Conservation (phyloP, 1,140 invertebrate genomes). For the Diachasmimorpha longicaudata region DNA sequence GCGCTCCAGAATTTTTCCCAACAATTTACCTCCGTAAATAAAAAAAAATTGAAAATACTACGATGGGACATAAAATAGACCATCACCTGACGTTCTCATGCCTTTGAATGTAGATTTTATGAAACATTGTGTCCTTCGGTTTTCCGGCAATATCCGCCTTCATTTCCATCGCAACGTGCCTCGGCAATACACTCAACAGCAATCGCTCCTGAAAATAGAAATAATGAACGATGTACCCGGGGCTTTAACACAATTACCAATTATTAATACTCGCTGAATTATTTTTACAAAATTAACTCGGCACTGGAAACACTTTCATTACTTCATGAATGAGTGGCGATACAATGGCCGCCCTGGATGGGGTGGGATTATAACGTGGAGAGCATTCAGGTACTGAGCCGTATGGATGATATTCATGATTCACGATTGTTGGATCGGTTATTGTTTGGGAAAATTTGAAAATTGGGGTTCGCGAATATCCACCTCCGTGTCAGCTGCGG, state of each 20-base stretch:
- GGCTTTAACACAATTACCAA: background rate
- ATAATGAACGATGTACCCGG: slow-evolving; percentile 21
- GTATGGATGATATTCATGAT: background rate
- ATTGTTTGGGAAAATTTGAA: background rate
- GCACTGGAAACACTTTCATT: background rate
- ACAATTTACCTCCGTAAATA: no score
- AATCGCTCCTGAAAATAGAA: slow-evolving; percentile 79
- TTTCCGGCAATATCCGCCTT: slow-evolving; percentile 94
- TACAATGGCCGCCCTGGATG: background rate
- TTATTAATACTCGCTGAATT: background rate
- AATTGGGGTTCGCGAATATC: background rate
- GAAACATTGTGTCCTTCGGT: slow-evolving; percentile 91
- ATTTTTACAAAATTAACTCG: background rate
- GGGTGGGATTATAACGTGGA: no score
- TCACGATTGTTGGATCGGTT: background rate
- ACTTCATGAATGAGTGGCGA: background rate
- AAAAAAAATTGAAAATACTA: background rate
- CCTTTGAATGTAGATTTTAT: slow-evolving; percentile 96
- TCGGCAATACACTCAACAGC: slow-evolving; percentile 89
- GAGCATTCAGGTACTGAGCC: background rate
- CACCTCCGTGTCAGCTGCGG: no score
- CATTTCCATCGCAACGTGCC: slow-evolving; percentile 97
- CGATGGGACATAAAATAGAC: background rate
- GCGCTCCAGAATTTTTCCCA: no score
- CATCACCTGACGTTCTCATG: slow-evolving; percentile 93